Evolutionary conservation across 2,888 invertebrate genomes (phyloP).

Genomic region (Lampropteryx suffumata): DNA sequence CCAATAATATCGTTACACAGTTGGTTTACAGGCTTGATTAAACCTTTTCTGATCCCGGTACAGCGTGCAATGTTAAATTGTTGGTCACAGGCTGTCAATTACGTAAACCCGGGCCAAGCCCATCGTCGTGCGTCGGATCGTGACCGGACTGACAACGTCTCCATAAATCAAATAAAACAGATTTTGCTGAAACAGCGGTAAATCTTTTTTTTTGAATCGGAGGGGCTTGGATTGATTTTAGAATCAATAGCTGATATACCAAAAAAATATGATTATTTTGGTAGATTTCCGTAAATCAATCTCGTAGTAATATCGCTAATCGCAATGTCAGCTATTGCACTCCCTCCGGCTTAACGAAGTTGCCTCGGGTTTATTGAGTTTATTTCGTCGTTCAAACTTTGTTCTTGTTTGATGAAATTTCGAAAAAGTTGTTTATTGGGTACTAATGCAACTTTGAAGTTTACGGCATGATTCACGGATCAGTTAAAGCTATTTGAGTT

Average conservation of each 20-base stretch:
- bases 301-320: background rate
- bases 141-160: slow-evolving; percentile 43
- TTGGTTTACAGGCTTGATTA: slow-evolving; percentile 32
- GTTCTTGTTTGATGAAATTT: slow-evolving; percentile 36
- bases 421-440: slow-evolving; percentile 36
- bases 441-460: slow-evolving; percentile 34
- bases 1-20: background rate
- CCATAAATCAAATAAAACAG: slow-evolving; percentile 49
- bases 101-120: slow-evolving; percentile 32
- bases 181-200: slow-evolving; percentile 41
- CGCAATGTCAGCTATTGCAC: slow-evolving; percentile 8
- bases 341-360: slow-evolving; percentile 10
- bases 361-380: slow-evolving; percentile 33
- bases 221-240: slow-evolving; percentile 24
- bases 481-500: no score
- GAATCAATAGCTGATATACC: background rate
- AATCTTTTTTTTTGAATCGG: slow-evolving; percentile 34
- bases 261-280: no score
- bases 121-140: slow-evolving; percentile 42
- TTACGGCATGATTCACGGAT: slow-evolving; percentile 24
- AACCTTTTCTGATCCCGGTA: slow-evolving; percentile 35
- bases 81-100: slow-evolving; percentile 40
- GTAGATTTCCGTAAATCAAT: background rate
- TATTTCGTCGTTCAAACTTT: slow-evolving; percentile 33
- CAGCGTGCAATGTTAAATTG: slow-evolving; percentile 29